Conservation (phyloP, 2,797 vertebrate species). For the Valencia hispanica region DNA sequence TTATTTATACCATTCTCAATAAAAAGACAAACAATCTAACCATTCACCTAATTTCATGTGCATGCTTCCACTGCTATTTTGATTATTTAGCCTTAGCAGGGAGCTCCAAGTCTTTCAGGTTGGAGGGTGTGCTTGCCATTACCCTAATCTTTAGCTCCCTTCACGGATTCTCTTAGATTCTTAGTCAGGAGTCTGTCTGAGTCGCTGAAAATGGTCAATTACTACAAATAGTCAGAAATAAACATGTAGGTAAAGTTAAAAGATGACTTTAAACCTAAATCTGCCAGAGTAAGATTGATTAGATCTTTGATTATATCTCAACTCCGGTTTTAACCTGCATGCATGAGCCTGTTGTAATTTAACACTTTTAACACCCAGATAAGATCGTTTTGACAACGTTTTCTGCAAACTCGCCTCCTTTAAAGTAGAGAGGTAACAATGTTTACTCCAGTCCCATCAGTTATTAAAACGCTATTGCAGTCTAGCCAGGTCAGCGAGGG, state of each 20-base stretch:
- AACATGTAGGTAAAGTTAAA: neutral
- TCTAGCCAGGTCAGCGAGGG: constrained; percentile 47
- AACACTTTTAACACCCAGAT: neutral
- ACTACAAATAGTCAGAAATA: neutral
- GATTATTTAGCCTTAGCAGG: neutral
- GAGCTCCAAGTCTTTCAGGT: neutral
- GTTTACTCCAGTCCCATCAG: constrained; percentile 16
- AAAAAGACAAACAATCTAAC: neutral
- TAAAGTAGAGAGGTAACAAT: neutral
- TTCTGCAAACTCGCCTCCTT: neutral
- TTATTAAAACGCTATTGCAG: constrained; percentile 30
- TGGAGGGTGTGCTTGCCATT: neutral
- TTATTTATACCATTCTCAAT: neutral
- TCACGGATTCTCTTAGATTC: neutral
- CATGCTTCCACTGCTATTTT: neutral
- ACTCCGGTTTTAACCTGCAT: neutral
- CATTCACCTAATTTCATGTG: too few relatives aligned
- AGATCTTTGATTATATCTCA: too few relatives aligned
- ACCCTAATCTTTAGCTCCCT: neutral
- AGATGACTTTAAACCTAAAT: neutral
- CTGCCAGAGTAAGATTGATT: neutral
- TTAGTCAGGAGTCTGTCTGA: neutral
- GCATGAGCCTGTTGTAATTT: neutral
- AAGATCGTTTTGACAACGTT: neutral
- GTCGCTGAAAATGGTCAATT: neutral